Base-by-base conservation (phyloP, 2,888 invertebrate genomes). In the Campoplex capitator region DNA sequence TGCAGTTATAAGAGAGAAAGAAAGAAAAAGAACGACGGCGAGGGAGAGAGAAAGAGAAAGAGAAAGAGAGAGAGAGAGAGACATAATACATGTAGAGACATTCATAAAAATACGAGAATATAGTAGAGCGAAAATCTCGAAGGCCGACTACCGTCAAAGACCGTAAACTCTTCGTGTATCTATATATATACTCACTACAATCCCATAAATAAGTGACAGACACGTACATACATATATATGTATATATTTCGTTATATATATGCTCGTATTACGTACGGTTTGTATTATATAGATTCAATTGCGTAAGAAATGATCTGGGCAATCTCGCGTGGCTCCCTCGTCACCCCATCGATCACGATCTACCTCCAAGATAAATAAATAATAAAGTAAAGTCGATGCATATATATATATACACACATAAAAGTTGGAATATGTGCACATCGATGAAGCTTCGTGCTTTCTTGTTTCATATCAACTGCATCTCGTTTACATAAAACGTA, bases 341-440 rank as follows among this genome's bases (percentile, higher is more conserved):
- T 80, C 83, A 86, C 86, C 79, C 83, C 79, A 83, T 86, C 86
- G 79, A 86, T 83, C 86, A 83, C 70, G 86, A 86, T 86, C 79
- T 54, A 28, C 42, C 83, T 79, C 45, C 7, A 76, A 76, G 83
- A 86, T 86, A 86, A 83, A 79, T 83, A 86, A 83, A 83, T 86
- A 79, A 85, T 82, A 82, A 85, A 81, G 70, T 65, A 80, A 76
- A 62, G 75, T 70, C 74, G 84, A 84, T 79, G 68, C n/a, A 68
- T 78, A 8, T 68, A 13, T 54, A 35, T 38, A 38, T 38, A 7
- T 54, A 18, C 51, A 51, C 32, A 9, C 18, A 38, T 38, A 38
- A 38, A 38, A 38, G 28, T 0, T 48, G 3, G 51, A 3, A 48
- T 74, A 54, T 54, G 73, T 74, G 54, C 7, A 38, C 77, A 70